These are phyloP conservation scores for Ostrea edulis DNA, from an alignment of 1,140 invertebrate species.

Conservation along the genomic window DNA sequence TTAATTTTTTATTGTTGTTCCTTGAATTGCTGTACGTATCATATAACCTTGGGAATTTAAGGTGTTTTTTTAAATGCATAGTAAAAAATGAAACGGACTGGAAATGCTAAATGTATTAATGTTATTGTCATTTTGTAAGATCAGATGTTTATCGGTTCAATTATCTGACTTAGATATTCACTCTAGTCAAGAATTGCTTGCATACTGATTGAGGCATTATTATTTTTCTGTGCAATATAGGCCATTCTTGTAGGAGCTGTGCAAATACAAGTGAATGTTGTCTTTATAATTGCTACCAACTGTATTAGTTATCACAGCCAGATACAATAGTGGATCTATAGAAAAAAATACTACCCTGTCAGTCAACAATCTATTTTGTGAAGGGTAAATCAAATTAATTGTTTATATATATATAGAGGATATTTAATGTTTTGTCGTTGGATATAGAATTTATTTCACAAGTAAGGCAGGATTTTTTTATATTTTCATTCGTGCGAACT, in stretches of 20 bases:
- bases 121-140: neutral
- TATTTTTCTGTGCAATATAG: neutral
- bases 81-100: neutral
- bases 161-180: neutral
- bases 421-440: no score
- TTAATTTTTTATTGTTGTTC: no score
- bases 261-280: neutral
- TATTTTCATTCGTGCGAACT: no score
- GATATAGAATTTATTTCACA: no score
- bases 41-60: no score
- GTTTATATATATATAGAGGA: no score
- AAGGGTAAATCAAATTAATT: no score
- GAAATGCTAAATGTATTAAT: neutral
- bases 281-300: conserved; percentile 9
- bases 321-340: neutral
- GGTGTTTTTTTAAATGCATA: no score
- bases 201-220: neutral
- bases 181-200: neutral
- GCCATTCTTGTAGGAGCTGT: neutral
- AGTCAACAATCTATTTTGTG: no score
- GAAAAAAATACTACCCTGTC: no score
- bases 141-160: neutral
- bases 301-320: neutral
- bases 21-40: no score
- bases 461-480: no score